Base-by-base conservation (phyloP, 1,140 invertebrate genomes). In the Eriosoma lanigerum region DNA sequence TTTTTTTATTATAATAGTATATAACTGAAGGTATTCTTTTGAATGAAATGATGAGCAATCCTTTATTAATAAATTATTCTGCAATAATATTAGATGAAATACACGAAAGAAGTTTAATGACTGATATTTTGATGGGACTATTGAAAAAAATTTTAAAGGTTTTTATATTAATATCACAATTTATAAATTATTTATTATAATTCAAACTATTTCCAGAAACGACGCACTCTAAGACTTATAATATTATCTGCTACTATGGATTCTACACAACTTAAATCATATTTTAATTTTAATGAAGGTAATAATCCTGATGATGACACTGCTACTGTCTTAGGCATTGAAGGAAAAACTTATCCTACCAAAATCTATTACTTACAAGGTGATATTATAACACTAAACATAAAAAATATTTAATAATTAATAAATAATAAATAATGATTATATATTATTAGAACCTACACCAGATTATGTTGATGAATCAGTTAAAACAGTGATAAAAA, bases 81-180 rank as follows among this genome's bases (percentile, higher is more conserved):
- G 93, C 95, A 3, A 91, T 99, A 15, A 94, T 99, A 84, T 86
- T 99, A 17, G 98, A 99, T 85, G 98, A 99, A 89, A 96, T 96
- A 0, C 97, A 99, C 84, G 97, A 99, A 86, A 88, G 97, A 78
- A 96, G 93, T 6, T 87, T 97, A 44, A 90, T 97, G 83, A 97
- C 96, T 0, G 98, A 99, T 85, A 94, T 99, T 54, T 87, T 98
- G 9, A 91, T 99, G 89, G 96, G 96, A 6, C 87, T 99, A 0
- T 84, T 99, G 12, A 97, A 98, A 86, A 98, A 98, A 88, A 94
- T 98, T 82, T 85, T 93, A 3, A 91, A 89, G 84, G 91, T 92
- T 86, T 85, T 84, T 85, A 66, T 32, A 56, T 38, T 24, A 21
- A 13, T 38, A 19, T 52, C 9, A 24, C 6, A 24, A n/a, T 58